Conservation (phyloP, 2,797 vertebrate genomes). For the Premnoplex brunnescens region DNA sequence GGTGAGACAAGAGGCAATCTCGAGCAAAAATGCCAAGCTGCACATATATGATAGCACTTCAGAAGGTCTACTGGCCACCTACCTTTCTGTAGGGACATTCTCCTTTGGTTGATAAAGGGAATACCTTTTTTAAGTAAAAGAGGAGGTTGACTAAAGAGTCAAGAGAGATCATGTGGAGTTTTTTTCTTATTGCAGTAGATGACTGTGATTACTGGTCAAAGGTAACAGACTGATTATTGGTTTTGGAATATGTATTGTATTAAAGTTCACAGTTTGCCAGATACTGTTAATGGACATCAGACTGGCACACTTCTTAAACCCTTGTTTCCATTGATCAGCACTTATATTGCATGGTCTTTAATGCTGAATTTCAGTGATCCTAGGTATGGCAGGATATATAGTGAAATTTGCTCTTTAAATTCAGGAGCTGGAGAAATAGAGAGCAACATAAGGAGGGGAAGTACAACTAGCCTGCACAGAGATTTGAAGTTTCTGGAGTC, state of each 20-base stretch:
- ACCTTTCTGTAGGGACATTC: background rate
- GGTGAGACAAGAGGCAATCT: background rate
- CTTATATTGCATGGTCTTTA: background rate
- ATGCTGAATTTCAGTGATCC: background rate
- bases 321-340: background rate
- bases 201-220: background rate
- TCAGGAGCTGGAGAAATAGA: background rate
- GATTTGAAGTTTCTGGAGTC: background rate
- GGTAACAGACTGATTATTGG: background rate
- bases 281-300: background rate
- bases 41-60: background rate
- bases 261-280: background rate
- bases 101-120: background rate
- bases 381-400: background rate
- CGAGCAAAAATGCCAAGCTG: background rate
- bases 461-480: background rate
- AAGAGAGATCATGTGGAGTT: rapidly evolving
- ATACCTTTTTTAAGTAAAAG: background rate
- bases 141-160: background rate
- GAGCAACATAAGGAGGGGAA: background rate
- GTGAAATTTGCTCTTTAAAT: background rate
- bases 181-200: background rate
- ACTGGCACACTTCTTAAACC: background rate
- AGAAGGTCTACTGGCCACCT: background rate
- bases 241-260: background rate